Conservation (phyloP, 1,140 invertebrate species). For the Drosophila persimilis region DNA sequence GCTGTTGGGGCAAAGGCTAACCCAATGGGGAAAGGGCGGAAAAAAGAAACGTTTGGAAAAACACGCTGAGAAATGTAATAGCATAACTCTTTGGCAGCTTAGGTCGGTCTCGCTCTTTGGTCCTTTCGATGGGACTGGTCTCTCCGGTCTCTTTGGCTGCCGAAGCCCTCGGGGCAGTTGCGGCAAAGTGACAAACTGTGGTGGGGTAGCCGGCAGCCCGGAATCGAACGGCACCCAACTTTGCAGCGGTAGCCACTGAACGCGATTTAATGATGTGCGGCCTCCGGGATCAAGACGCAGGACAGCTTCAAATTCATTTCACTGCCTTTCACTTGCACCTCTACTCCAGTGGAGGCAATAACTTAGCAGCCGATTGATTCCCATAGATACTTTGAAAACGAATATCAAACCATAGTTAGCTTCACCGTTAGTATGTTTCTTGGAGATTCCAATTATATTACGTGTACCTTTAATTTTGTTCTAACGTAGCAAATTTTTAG, state of each 20-base stretch:
- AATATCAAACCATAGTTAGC: conserved; percentile 25
- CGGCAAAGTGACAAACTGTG: conserved; percentile 57
- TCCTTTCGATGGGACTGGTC: not conserved
- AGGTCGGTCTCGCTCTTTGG: conserved; percentile 35
- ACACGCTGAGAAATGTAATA: conserved; percentile 70
- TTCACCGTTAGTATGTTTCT: no score
- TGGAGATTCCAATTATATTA: no score
- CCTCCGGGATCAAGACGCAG: conserved; percentile 10
- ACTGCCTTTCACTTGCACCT: conserved; percentile 37
- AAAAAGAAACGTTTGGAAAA: conserved; percentile 40
- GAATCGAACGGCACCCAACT: conserved; percentile 21
- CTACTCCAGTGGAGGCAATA: conserved; percentile 19
- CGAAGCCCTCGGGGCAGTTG: conserved; percentile 41
- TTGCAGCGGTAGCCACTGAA: conserved; percentile 40
- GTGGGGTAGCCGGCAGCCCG: conserved; percentile 22
- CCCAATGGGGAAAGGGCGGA: not conserved
- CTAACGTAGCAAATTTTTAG: no score
- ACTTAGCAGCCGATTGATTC: conserved; percentile 22
- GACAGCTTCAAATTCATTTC: conserved; percentile 34
- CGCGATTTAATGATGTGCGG: conserved; percentile 51
- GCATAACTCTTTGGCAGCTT: conserved; percentile 78
- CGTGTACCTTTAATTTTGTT: no score
- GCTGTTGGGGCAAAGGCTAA: conserved; percentile 36
- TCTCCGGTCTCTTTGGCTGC: not conserved
- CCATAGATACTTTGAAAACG: conserved; percentile 3